These are phyloP conservation scores for Patella depressa DNA, from an alignment of 2,888 invertebrate genomes.

Conservation along the genomic window DNA sequence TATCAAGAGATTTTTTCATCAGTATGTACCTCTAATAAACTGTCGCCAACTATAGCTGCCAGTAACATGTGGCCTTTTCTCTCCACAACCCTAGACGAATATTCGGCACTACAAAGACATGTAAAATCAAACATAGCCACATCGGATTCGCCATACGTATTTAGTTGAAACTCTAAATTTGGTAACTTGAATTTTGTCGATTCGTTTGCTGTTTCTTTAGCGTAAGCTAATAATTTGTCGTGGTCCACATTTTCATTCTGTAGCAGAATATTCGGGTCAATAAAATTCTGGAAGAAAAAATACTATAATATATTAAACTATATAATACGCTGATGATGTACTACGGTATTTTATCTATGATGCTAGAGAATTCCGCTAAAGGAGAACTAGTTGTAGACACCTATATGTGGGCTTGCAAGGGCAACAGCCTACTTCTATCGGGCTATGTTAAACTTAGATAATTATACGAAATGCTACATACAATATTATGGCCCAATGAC, in stretches of 20 bases:
- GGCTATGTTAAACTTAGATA: too few relatives aligned
- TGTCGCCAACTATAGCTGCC: slow-evolving; percentile 94
- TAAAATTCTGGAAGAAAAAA: slow-evolving; percentile 79
- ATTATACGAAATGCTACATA: too few relatives aligned
- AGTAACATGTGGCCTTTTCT: slow-evolving; percentile 84
- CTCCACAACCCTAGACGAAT: slow-evolving; percentile 88
- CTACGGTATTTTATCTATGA: too few relatives aligned
- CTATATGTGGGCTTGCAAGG: too few relatives aligned
- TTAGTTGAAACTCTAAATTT: slow-evolving; percentile 90
- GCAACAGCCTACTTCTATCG: too few relatives aligned
- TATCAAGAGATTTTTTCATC: not conserved
- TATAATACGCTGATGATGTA: too few relatives aligned
- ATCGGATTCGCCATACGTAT: slow-evolving; percentile 97
- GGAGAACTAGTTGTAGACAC: too few relatives aligned
- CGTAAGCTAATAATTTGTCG: slow-evolving; percentile 89
- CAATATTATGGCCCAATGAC: too few relatives aligned
- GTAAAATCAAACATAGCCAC: slow-evolving; percentile 99
- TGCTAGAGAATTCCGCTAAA: too few relatives aligned
- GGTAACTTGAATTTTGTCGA: slow-evolving; percentile 67
- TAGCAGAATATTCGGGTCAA: slow-evolving; percentile 90
- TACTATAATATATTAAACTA: too few relatives aligned
- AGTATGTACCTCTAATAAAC: slow-evolving; percentile 84
- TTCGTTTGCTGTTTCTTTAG: slow-evolving; percentile 92
- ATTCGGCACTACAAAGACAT: slow-evolving; percentile 97
- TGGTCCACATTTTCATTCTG: slow-evolving; percentile 92